Evolutionary conservation across 2,888 invertebrate genomes (phyloP), one percentile per base, ranked within the genome.

Genomic region (Galerucella nymphaeae): DNA sequence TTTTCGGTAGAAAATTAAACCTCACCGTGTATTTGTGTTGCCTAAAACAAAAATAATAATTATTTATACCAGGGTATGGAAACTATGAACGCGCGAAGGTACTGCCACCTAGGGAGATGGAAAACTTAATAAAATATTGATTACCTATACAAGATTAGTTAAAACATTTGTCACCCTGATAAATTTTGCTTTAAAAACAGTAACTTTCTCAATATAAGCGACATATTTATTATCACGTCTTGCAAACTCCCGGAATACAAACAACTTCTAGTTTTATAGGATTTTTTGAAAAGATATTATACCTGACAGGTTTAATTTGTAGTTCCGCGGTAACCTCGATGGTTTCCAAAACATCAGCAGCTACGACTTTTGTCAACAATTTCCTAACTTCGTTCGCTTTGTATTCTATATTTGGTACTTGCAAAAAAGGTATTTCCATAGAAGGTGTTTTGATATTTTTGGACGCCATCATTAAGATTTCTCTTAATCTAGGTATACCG

Each of bases 401-500:
- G 14, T 87, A 87, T 57, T 87, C 85, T 5, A 90, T 80, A 80
- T 89, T 84, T 0, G 86, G 81, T 0, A 90, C 79, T 38, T 89
- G 81, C 1, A 85, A 80, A 77, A 98, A 94, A 0, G 98, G 98
- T 78, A 98, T 93, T 82, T 97, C 96, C 95, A 99, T 97, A 66
- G 94, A 94, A 0, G 99, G 99, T 0, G 99, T 99, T 86, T 96
- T 96, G 13, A 98, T 94, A 74, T 93, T 94, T n/a, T 91, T 92
- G 1, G 96, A 94, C 0, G 98, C 98, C 82, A 94, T 93, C 98
- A 99, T 99, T 0, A 99, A 88, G 80, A 99, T 97, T 90, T 99
- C 99, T 80, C 98, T 88, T 6, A 99, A 89, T 80, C 99, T 92
- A 0, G 99, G 99, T 81, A 99, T 99, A 89, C 99, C 99, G n/a